phyloP scores from a whole-genome alignment of 2,888 invertebrate genomes.

The Limenitis camilla region DNA sequence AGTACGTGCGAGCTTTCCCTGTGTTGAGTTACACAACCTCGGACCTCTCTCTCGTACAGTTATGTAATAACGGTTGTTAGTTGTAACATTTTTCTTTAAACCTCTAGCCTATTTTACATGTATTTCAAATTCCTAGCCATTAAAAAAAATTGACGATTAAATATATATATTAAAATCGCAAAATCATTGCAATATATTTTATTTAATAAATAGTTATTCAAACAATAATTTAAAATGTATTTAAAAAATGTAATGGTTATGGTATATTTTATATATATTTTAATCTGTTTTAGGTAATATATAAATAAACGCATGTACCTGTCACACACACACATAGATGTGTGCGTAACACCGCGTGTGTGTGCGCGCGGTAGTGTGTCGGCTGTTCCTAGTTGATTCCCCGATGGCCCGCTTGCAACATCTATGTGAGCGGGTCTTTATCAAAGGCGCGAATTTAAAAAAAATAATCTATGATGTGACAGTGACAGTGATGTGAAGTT shows the following conservation, averaged over 20 bases:
- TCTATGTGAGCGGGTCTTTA: constrained; percentile 69
- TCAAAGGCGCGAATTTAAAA: constrained; percentile 54
- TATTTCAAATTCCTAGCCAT: constrained; percentile 24
- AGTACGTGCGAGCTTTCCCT: constrained; percentile 70
- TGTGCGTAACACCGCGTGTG: constrained; percentile 33
- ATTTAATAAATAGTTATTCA: constrained; percentile 1
- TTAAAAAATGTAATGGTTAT: not conserved
- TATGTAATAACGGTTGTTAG: constrained; percentile 73
- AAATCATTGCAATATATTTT: not conserved
- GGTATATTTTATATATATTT: not conserved
- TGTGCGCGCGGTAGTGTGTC: constrained; percentile 41
- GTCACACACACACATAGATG: constrained; percentile 58
- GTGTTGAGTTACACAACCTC: constrained; percentile 68
- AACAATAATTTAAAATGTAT: constrained; percentile 26
- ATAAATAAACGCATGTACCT: constrained; percentile 58
- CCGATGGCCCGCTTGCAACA: constrained; percentile 69
- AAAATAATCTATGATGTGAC: constrained; percentile 27
- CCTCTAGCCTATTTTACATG: constrained; percentile 46
- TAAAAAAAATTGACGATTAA: not conserved
- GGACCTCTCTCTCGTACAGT: constrained; percentile 60
- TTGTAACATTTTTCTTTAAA: constrained; percentile 66
- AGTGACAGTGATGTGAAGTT: constrained; percentile 33
- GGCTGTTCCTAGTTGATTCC: constrained; percentile 67
- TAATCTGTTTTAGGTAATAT: constrained; percentile 13
- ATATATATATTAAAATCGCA: no score